Percentiles rank a stretch among this genome's conserved stretches.
phyloP scores from a whole-genome alignment of 2,113 vertebrate species.

The Epinephelus moara region DNA sequence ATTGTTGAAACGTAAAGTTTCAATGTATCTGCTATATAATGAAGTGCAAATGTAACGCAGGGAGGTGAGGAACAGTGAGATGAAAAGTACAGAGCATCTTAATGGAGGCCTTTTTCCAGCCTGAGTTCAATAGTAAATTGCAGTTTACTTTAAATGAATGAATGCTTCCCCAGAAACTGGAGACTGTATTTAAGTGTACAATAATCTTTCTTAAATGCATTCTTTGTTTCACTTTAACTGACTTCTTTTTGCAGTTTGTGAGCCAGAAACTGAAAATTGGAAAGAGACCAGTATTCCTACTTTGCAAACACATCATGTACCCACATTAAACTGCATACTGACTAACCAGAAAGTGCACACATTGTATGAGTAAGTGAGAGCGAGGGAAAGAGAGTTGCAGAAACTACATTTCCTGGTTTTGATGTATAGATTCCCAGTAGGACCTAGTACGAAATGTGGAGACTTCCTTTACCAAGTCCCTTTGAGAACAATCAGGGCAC shows the following conservation, averaged over 20 bases:
- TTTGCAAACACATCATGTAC: background rate
- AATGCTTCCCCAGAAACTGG: background rate
- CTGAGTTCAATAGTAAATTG: background rate
- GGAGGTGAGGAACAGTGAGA: background rate
- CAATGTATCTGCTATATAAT: no score
- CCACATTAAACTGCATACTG: background rate
- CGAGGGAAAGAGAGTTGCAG: background rate
- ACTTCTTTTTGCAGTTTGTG: background rate
- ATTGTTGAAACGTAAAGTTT: no score
- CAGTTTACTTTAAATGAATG: background rate
- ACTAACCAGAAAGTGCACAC: background rate
- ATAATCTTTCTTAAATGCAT: background rate
- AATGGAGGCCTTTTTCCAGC: background rate
- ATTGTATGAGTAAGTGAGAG: background rate
- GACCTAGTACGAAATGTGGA: background rate
- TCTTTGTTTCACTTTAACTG: background rate
- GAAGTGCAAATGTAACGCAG: no score
- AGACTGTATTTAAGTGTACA: background rate
- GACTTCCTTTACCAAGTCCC: slow-evolving; percentile 12
- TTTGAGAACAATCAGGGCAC: slow-evolving; percentile 36
- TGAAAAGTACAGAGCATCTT: background rate
- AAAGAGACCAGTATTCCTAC: background rate
- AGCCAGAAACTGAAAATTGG: slow-evolving; percentile 6
- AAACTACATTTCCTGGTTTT: slow-evolving; percentile 14
- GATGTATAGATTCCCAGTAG: slow-evolving; percentile 22